phyloP scores from a whole-genome alignment of 2,113 vertebrate genomes.

The Uria lomvia region DNA sequence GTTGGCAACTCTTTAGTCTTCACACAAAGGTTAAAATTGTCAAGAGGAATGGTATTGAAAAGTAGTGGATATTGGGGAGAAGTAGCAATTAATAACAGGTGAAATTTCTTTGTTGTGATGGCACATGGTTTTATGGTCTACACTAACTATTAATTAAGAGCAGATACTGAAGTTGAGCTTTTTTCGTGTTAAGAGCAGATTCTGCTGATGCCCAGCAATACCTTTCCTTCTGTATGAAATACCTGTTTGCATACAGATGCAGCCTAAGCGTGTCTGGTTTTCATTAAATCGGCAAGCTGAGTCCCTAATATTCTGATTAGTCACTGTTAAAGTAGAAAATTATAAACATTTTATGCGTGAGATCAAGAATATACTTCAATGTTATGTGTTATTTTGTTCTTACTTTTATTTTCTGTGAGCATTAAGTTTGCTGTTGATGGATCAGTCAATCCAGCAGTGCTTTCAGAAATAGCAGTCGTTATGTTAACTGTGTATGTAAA shows the following conservation, averaged over 20 bases:
- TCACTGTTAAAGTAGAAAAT: not conserved
- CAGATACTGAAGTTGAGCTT: not conserved
- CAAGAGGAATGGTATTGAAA: not conserved
- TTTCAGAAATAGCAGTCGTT: not conserved
- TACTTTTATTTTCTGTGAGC: not conserved
- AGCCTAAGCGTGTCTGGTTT: not conserved
- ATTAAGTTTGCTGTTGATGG: not conserved
- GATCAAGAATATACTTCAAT: not conserved
- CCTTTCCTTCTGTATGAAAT: not conserved
- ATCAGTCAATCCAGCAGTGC: not conserved
- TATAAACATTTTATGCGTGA: not conserved
- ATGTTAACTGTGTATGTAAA: not conserved
- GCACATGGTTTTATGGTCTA: not conserved
- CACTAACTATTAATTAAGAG: not conserved
- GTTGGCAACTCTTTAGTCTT: not conserved
- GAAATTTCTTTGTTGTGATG: not conserved
- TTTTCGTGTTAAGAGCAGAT: not conserved
- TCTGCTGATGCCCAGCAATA: not conserved
- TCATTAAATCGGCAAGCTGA: not conserved
- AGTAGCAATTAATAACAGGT: not conserved
- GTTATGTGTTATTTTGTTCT: not conserved
- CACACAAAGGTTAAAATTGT: not conserved
- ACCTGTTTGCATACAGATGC: not conserved
- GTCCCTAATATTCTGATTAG: constrained; percentile 2
- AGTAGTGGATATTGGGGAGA: not conserved